Evolutionary conservation across 1,140 invertebrate species (phyloP).

Genomic region (Monochamus saltuarius): DNA sequence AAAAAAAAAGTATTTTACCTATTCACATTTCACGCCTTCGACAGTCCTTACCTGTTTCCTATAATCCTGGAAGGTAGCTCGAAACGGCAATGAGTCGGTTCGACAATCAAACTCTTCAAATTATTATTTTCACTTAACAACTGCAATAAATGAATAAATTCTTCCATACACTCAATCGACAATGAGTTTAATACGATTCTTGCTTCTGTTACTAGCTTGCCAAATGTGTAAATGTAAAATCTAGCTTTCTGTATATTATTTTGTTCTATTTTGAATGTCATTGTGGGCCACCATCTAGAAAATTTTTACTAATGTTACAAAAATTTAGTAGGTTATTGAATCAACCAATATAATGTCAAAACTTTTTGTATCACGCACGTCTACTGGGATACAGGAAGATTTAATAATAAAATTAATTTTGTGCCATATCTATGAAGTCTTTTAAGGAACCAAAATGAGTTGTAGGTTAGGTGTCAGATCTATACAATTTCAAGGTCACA

Average conservation of each 20-base stretch:
- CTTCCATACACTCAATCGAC: constrained; percentile 38
- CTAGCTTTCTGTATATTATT: constrained; percentile 34
- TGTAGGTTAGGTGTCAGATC: too few species aligned
- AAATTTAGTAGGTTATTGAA: neutral
- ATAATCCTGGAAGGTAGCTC: constrained; percentile 28
- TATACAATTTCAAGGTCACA: too few species aligned
- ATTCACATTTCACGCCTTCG: too few species aligned
- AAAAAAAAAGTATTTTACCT: constrained; percentile 12
- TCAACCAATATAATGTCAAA: too few species aligned
- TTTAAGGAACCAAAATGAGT: too few species aligned
- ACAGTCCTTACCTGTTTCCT: constrained; percentile 25
- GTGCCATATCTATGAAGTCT: too few species aligned
- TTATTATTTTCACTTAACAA: constrained; percentile 42
- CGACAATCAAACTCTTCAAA: constrained; percentile 42
- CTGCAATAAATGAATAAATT: constrained; percentile 43
- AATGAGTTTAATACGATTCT: constrained; percentile 44
- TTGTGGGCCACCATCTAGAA: constrained; percentile 42
- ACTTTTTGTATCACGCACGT: too few species aligned
- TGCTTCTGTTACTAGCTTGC: constrained; percentile 41
- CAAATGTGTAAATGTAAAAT: constrained; percentile 35
- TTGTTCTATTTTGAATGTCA: constrained; percentile 40
- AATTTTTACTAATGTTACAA: constrained; percentile 1
- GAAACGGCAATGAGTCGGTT: constrained; percentile 47
- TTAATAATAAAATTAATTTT: too few species aligned
- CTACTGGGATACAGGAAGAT: too few species aligned